Percentiles rank a stretch among this genome's conserved stretches.
phyloP scores from a whole-genome alignment of 1,140 invertebrate species.

The Paralvinella palmiformis region DNA sequence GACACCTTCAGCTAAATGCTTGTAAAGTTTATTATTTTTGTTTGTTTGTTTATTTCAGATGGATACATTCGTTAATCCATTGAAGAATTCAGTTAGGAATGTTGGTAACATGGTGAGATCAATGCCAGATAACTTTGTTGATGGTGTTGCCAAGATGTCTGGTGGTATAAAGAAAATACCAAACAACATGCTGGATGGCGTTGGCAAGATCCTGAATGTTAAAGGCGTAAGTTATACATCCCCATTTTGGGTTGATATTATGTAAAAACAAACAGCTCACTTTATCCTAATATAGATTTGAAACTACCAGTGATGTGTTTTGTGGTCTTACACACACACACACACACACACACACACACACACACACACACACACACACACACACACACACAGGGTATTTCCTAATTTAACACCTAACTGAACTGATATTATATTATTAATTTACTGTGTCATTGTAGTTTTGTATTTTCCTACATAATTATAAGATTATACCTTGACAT shows the following conservation, averaged over 20 bases:
- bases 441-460: too few species aligned
- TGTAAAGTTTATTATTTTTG: background rate
- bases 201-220: constrained; percentile 54
- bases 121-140: constrained; percentile 75
- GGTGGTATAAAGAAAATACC: constrained; percentile 54
- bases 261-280: background rate
- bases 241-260: background rate
- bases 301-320: too few species aligned
- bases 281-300: background rate
- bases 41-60: constrained; percentile 31
- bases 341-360: too few species aligned
- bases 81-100: constrained; percentile 72
- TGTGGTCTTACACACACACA: too few species aligned
- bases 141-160: constrained; percentile 33
- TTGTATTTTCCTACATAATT: too few species aligned
- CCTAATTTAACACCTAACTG: too few species aligned
- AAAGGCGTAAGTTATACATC: constrained; percentile 13
- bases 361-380: too few species aligned
- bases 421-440: too few species aligned
- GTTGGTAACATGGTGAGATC: constrained; percentile 68
- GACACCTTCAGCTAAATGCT: too few species aligned
- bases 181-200: constrained; percentile 73
- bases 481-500: too few species aligned
- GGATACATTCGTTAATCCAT: constrained; percentile 64
- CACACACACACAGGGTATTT: too few species aligned